Percentiles rank a stretch among this genome's conserved stretches.
phyloP scores from a whole-genome alignment of 2,888 invertebrate genomes.

The Smittia aterrima region DNA sequence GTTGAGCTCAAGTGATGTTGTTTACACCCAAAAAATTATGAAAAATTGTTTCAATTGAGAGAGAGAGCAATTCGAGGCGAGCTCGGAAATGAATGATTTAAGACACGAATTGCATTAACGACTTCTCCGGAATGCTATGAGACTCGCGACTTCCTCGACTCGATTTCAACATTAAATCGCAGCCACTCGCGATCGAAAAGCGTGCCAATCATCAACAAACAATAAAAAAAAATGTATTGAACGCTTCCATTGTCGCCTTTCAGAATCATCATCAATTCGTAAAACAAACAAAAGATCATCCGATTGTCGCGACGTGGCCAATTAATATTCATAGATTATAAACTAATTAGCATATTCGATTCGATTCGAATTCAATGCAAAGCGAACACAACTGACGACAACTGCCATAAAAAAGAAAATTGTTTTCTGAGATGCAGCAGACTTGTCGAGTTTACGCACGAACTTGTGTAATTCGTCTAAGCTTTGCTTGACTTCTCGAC shows the following conservation, averaged over 20 bases:
- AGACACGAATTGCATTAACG: neutral
- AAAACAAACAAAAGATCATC: conserved; percentile 12
- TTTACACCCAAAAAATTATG: neutral
- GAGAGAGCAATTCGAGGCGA: neutral
- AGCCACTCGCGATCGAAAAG: neutral
- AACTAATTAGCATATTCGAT: conserved; percentile 31
- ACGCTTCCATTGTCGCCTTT: neutral
- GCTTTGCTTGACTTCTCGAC: neutral
- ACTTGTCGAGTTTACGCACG: neutral
- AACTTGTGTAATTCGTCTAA: neutral
- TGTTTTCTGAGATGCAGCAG: neutral
- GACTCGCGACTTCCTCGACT: neutral
- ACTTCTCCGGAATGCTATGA: neutral
- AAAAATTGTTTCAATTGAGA: neutral
- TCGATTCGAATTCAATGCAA: neutral
- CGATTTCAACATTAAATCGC: neutral
- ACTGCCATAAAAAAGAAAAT: neutral
- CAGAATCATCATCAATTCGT: neutral
- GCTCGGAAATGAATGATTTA: neutral
- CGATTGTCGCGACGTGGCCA: neutral
- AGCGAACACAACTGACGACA: conserved; percentile 24
- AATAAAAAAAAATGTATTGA: neutral
- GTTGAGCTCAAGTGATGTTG: neutral
- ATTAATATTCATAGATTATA: conserved; percentile 31
- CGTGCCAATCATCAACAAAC: neutral